Conservation (phyloP, 2,888 invertebrate species). For the Gandaritis pyraliata region DNA sequence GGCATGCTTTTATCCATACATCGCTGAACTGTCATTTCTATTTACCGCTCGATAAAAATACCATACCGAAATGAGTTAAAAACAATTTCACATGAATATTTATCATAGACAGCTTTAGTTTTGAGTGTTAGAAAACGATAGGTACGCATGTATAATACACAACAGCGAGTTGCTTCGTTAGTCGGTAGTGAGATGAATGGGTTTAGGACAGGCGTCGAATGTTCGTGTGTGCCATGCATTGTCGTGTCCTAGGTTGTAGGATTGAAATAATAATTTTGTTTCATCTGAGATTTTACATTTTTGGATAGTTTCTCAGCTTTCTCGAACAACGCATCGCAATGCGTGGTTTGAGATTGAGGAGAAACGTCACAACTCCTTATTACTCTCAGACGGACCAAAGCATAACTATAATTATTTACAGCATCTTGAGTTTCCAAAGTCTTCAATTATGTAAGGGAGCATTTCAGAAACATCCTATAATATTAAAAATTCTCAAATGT, state of each 20-base stretch:
- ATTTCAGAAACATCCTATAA: neutral
- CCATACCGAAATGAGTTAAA: constrained; percentile 13
- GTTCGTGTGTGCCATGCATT: constrained; percentile 67
- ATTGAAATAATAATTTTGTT: constrained; percentile 39
- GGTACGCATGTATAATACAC: constrained; percentile 70
- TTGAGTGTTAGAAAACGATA: constrained; percentile 60
- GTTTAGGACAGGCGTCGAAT: constrained; percentile 51
- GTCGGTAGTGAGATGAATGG: constrained; percentile 59
- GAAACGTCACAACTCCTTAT: too few species aligned
- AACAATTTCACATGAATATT: constrained; percentile 20
- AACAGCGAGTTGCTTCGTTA: constrained; percentile 62
- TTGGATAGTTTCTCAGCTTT: too few species aligned
- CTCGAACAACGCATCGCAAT: neutral
- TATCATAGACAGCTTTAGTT: constrained; percentile 61
- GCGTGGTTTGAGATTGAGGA: too few species aligned
- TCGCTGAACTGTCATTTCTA: constrained; percentile 49
- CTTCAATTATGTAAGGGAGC: constrained; percentile 7
- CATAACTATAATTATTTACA: neutral
- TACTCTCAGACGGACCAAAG: constrained; percentile 14
- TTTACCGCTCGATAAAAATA: constrained; percentile 28
- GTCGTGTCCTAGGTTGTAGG: constrained; percentile 52
- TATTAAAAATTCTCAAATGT: too few species aligned
- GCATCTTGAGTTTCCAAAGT: constrained; percentile 3
- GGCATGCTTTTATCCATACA: constrained; percentile 50
- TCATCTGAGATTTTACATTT: constrained; percentile 39